Base-by-base conservation (phyloP, 2,113 vertebrate genomes). In the Datnioides undecimradiatus region DNA sequence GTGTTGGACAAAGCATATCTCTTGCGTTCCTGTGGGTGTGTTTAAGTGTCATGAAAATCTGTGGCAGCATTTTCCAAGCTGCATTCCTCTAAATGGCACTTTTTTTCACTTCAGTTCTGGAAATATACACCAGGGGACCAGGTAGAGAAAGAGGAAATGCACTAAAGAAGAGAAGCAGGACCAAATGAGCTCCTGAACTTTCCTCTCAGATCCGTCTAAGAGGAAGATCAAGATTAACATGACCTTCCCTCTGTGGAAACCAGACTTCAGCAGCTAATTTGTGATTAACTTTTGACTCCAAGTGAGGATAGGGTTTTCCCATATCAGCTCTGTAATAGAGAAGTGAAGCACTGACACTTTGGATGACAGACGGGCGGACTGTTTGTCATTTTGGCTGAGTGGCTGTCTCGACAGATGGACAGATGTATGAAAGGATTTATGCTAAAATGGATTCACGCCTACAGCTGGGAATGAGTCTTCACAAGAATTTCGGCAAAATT, bases 351-450 rank as follows among this genome's bases (percentile, higher is more conserved):
- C 12, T 31, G 76, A 58, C 68, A 81, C 58, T 63, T 55, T 45
- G 14, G 73, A 75, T 36, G 41, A 36, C 63, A 74, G 60, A 60
- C 23, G 17, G 64, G 14, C n/a, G 2, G 43, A 69, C 62, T 77
- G 75, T 71, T 58, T 71, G 74, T 68, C 67, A 79, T 55, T 55
- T 74, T 63, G 48, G 62, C 49, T 48, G 71, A 81, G 51, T 54
- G 58, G 41, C 46, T 67, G 49, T 62, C 65, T 31, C 48, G 55
- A 69, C 63, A 57, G 77, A 87, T 54, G 67, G 71, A 80, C 40
- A 23, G 67, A 83, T 60, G 59, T 46, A 73, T 45, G 33, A 71
- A 49, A 2, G 38, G 34, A 77, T 80, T 74, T 12, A 73, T 31
- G 31, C 48, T 34, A 19, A 54, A 52, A 80, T 23, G 58, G 73